A percentile compares a stretch with the other conserved stretches of the same genome.
Conservation (phyloP, 2,888 invertebrate genomes). For the Alloplasta piceator region DNA sequence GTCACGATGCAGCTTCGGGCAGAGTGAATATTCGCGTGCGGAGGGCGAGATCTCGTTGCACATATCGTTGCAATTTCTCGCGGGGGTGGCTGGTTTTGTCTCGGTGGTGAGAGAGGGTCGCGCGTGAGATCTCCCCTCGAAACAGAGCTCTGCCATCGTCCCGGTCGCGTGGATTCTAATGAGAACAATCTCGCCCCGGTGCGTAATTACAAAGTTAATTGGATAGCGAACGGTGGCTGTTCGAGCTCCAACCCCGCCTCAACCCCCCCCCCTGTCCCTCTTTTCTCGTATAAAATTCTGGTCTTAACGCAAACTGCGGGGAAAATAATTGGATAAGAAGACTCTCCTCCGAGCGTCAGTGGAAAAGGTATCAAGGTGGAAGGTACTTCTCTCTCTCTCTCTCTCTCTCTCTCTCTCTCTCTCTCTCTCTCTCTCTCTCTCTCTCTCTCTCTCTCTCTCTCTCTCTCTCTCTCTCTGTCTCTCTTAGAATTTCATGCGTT, state of each 20-base stretch:
- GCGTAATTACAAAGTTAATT: constrained; percentile 77
- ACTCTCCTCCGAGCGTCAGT: constrained; percentile 37
- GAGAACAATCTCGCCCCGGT: constrained; percentile 74
- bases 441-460: not conserved
- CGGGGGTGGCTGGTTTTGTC: constrained; percentile 19
- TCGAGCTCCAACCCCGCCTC: constrained; percentile 55
- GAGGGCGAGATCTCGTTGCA: constrained; percentile 22
- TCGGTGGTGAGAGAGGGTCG: constrained; percentile 28
- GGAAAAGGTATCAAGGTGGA: constrained; percentile 41
- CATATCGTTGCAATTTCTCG: constrained; percentile 13
- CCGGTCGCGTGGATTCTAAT: constrained; percentile 71
- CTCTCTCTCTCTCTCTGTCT: not conserved
- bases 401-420: not conserved
- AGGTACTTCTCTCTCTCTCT: constrained; percentile 8
- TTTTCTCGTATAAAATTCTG: constrained; percentile 45
- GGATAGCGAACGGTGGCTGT: constrained; percentile 70
- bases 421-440: not conserved
- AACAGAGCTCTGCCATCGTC: constrained; percentile 35
- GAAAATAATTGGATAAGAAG: constrained; percentile 74
- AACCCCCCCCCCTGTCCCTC: constrained; percentile 34
- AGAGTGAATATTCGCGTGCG: constrained; percentile 52
- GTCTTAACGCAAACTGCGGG: constrained; percentile 67
- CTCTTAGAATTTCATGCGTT: constrained; percentile 48
- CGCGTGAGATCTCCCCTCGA: constrained; percentile 38
- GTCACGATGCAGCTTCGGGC: not conserved